A percentile compares a stretch with the other conserved stretches of the same genome.
Conservation (phyloP, 2,113 vertebrate species). For the Antennarius striatus region DNA sequence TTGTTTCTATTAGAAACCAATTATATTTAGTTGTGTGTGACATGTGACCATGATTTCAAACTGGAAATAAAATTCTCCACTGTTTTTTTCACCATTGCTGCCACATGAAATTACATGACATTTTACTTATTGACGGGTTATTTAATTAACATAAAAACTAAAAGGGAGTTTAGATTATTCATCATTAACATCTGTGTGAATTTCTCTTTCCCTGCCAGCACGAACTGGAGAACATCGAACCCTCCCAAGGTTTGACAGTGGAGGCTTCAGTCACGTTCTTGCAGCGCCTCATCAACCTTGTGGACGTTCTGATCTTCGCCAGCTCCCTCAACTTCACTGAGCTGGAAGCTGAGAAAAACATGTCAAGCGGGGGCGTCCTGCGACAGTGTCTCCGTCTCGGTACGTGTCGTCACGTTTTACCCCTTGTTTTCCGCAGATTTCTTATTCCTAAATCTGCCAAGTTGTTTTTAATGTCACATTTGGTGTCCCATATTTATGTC, state of each 20-base stretch:
- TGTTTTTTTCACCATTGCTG: not conserved
- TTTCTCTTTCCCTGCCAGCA: conserved; percentile 76
- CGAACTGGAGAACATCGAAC: conserved; percentile 93
- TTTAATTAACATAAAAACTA: not conserved
- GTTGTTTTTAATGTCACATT: not conserved
- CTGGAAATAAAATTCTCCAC: conserved; percentile 6
- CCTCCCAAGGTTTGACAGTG: conserved; percentile 91
- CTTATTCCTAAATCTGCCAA: not conserved
- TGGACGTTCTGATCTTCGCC: conserved; percentile 96
- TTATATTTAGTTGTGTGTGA: conserved; percentile 15
- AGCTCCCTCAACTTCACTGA: conserved; percentile 96
- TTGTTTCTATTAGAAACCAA: conserved; percentile 40
- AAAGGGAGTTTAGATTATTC: not conserved
- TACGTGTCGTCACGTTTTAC: conserved; percentile 55
- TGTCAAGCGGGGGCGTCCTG: conserved; percentile 96
- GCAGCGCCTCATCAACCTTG: conserved; percentile 92
- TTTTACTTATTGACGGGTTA: too few species aligned
- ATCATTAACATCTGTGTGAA: not conserved
- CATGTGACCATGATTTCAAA: conserved; percentile 39
- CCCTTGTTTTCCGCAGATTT: not conserved
- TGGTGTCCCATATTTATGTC: not conserved
- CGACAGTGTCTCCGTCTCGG: conserved; percentile 95
- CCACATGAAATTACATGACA: too few species aligned
- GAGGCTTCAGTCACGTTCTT: conserved; percentile 93
- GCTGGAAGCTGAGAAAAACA: conserved; percentile 99